Conservation (phyloP, 2,888 invertebrate species). For the Hirtodrosophila cameraria region DNA sequence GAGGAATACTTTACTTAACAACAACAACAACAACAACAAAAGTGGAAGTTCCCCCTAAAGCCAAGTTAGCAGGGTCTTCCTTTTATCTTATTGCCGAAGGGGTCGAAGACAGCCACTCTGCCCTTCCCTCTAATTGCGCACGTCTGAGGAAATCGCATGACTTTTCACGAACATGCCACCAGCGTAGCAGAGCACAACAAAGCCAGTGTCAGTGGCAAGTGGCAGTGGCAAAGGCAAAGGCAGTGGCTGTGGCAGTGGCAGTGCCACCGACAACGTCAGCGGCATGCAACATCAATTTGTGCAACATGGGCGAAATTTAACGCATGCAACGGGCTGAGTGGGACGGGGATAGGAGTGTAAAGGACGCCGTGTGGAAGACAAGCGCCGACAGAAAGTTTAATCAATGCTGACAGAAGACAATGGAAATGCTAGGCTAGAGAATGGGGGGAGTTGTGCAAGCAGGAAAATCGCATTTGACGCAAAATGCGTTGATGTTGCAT, state of each 20-base stretch:
- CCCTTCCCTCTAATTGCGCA: conserved; percentile 52
- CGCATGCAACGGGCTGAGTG: conserved; percentile 63
- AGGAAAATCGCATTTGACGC: conserved; percentile 5
- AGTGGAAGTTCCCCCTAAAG: conserved; percentile 25
- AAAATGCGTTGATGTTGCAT: conserved; percentile 22
- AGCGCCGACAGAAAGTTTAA: conserved; percentile 69
- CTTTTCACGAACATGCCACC: conserved; percentile 71
- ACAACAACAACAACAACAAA: neutral
- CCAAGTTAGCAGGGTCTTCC: conserved; percentile 22
- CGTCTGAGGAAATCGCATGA: conserved; percentile 67
- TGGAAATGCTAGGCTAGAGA: conserved; percentile 11
- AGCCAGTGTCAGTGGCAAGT: conserved; percentile 19
- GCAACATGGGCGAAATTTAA: conserved; percentile 74
- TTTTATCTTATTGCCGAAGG: no score
- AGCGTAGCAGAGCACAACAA: conserved; percentile 45
- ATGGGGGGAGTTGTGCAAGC: neutral
- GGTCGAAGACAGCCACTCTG: conserved; percentile 22
- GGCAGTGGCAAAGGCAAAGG: conserved; percentile 3
- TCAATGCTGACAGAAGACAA: conserved; percentile 74
- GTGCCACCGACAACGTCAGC: conserved; percentile 35
- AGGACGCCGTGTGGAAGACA: conserved; percentile 44
- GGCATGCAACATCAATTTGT: conserved; percentile 74
- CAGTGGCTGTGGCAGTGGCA: neutral
- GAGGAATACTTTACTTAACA: conserved; percentile 36
- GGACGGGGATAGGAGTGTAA: no score